Conservation (phyloP, 2,113 vertebrate genomes). For the Burhinus oedicnemus region DNA sequence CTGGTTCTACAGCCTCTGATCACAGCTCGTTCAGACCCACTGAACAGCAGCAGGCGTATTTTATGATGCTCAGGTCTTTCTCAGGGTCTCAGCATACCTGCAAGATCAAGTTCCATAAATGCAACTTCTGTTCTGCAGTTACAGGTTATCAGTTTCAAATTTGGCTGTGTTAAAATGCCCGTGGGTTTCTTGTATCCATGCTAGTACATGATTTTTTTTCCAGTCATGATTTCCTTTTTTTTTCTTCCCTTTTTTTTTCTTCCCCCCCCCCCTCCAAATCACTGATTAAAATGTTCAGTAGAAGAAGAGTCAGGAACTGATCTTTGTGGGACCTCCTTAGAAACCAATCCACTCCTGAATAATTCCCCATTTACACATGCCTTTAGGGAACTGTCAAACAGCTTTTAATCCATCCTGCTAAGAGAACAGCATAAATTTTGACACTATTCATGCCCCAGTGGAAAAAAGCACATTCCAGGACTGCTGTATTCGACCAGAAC, state of each 20-base stretch:
- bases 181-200: not conserved
- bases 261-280: not conserved
- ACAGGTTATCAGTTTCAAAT: no score
- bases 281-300: not conserved
- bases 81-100: not conserved
- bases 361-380: not conserved
- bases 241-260: no score
- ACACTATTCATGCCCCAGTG: not conserved
- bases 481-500: not conserved
- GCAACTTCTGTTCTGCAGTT: not conserved
- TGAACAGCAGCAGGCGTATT: not conserved
- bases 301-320: not conserved
- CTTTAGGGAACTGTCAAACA: not conserved
- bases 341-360: not conserved
- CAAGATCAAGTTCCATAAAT: not conserved
- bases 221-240: not conserved
- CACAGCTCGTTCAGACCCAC: not conserved
- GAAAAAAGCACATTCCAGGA: not conserved
- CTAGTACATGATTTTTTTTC: not conserved
- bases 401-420: conserved; percentile 22
- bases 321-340: not conserved
- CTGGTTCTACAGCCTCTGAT: not conserved
- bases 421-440: conserved; percentile 26
- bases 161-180: not conserved
- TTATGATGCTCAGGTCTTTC: not conserved